Base-by-base conservation (phyloP, 2,113 vertebrate species). In the Ochotona princeps region DNA sequence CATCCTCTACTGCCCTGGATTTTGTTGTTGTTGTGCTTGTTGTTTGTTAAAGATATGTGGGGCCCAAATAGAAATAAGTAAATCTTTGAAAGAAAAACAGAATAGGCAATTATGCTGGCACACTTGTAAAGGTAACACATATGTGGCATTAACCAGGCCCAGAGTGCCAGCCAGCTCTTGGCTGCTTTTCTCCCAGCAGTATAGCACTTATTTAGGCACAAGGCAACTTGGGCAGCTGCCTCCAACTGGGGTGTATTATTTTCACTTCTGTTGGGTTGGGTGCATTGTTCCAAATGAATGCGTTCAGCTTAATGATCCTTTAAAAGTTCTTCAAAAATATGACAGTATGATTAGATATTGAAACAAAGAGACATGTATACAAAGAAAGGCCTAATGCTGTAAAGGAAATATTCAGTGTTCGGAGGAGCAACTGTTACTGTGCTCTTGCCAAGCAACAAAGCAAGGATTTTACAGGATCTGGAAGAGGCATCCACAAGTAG, bases 321-420 rank as follows among this genome's bases (percentile, higher is more conserved):
- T 87, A 30, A 74, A 89, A 49, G 26, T 10, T 91, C 80, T 89
- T 89, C 57, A 73, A n/a, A 82, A 35, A 35, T 25, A 26, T 63
- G 21, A 79, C 23, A 35, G 47, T 72, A 1, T 20, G 28, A 91
- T 38, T 84, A 28, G 63, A 2, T 74, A 70, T 2, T 76, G 51
- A 93, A 92, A 70, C n/a, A 74, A 78, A 75, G 81, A 32, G 32
- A n/a, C 63, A 44, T 7, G 30, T 23, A 25, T 20, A 75, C 32
- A 35, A 92, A 92, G 72, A 72, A 70, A 93, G 32, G 14, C 51
- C 67, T 57, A 3, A 5, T 28, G 35, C 38, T 44, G 25, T 8
- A 11, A 83, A 88, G 73, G 44, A 44, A 44, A 44, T 44, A 44
- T 44, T 44, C 38, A 44, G 60, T 87, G 63, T 69, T 5, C 38